A percentile compares a stretch with the other conserved stretches of the same genome.
These are phyloP conservation scores for Zonitis immaculata DNA, from an alignment of 2,888 invertebrate genomes.

Conservation along the genomic window DNA sequence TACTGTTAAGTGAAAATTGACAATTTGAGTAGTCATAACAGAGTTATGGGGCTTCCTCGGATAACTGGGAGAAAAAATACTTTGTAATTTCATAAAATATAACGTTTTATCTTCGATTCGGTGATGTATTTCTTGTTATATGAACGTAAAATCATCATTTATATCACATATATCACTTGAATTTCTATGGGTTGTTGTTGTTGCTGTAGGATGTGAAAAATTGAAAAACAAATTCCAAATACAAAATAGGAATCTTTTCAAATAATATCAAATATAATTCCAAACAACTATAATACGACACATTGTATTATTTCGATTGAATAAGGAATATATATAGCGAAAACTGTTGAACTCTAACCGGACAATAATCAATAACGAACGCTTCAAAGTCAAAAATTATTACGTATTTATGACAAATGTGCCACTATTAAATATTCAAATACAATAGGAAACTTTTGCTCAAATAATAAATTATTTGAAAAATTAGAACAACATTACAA, in stretches of 20 bases:
- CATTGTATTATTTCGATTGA: neutral
- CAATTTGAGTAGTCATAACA: too few relatives aligned
- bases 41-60: too few relatives aligned
- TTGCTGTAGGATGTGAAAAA: too few relatives aligned
- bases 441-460: too few relatives aligned
- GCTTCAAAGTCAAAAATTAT: conserved; percentile 1
- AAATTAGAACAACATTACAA: too few relatives aligned
- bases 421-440: neutral
- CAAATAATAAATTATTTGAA: too few relatives aligned
- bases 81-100: too few relatives aligned
- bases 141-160: neutral
- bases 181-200: neutral
- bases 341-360: conserved; percentile 3
- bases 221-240: neutral
- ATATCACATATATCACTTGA: neutral
- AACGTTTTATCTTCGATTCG: too few relatives aligned
- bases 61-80: too few relatives aligned
- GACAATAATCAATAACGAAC: conserved; percentile 1
- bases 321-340: conserved; percentile 1
- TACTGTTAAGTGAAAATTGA: too few relatives aligned
- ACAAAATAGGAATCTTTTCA: neutral
- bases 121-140: neutral
- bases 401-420: conserved; percentile 4
- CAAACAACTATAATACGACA: neutral
- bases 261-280: neutral